Conservation (phyloP, 2,113 vertebrate species). For the Pao palembangensis region DNA sequence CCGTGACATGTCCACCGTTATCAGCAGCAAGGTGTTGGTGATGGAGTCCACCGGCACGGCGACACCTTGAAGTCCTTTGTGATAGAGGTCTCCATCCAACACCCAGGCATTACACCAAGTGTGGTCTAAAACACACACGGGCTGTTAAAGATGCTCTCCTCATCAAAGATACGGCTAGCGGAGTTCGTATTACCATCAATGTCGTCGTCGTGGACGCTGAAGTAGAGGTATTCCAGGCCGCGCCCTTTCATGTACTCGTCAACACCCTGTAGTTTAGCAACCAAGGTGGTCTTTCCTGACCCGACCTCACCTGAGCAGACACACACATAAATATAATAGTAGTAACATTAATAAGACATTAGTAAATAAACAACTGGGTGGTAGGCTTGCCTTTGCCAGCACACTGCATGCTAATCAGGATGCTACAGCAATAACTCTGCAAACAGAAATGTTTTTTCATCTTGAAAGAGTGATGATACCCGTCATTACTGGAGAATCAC, state of each 20-base stretch:
- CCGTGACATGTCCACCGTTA: slow-evolving; percentile 93
- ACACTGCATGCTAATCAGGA: not conserved
- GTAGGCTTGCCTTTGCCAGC: not conserved
- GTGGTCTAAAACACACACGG: slow-evolving; percentile 77
- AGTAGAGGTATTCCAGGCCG: slow-evolving; percentile 96
- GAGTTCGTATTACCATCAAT: slow-evolving; percentile 83
- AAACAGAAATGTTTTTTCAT: no score
- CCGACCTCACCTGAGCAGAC: slow-evolving; percentile 90
- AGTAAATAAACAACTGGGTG: not conserved
- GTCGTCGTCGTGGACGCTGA: slow-evolving; percentile 96
- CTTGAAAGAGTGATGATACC: no score
- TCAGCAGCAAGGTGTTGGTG: slow-evolving; percentile 84
- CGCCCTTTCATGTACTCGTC: slow-evolving; percentile 98
- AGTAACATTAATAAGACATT: not conserved
- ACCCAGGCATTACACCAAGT: slow-evolving; percentile 96
- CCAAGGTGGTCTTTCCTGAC: slow-evolving; percentile 95
- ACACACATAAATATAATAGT: slow-evolving; percentile 27
- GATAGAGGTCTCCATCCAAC: slow-evolving; percentile 95
- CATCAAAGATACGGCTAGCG: not conserved
- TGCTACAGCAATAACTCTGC: not conserved
- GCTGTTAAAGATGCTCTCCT: not conserved
- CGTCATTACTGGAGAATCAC: no score
- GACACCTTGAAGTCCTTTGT: slow-evolving; percentile 96
- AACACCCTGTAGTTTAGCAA: slow-evolving; percentile 92
- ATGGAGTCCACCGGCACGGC: slow-evolving; percentile 84